Base-by-base conservation (phyloP, 2,888 invertebrate genomes). In the Thera obeliscata region DNA sequence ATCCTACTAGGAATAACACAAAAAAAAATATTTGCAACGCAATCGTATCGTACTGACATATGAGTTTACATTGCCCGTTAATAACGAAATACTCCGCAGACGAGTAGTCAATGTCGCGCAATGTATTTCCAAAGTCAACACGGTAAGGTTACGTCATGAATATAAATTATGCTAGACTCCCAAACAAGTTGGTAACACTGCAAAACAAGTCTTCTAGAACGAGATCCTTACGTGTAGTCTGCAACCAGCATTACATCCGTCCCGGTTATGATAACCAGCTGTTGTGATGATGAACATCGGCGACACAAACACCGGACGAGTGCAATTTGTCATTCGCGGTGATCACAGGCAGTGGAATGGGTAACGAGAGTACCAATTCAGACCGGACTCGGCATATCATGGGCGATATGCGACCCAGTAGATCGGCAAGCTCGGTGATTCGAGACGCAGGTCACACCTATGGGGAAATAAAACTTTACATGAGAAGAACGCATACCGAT, bases 321-420 rank as follows among this genome's bases (percentile, higher is more conserved):
- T 81, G 84, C 83, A 89, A 90, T 91, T 88, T 87, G 22, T 87
- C 86, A 89, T 89, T 79, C 78, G 78, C 69, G 72, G 83, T 83
- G 86, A 89, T 91, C 89, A 89, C 90, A 88, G 89, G 89, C 90
- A 87, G 87, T 88, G 90, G 89, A 89, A 89, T 88, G 88, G 85
- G 80, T 76, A 74, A 74, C 81, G 80, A 78, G 78, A 77, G 80
- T 80, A 78, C 79, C 75, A 78, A 77, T 79, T 71, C 70, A 62
- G 70, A 61, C 61, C 72, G 58, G 69, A 52, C 65, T 62, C 55
- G 50, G 12, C 33, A 56, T 70, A 55, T 36, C 56, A 64, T 56
- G 36, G 54, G 12, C 11, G 59, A 12, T 8, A 64, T 66, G 65
- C 71, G 69, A 70, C 67, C 76, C 77, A 73, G 74, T 81, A 77